A percentile compares a stretch with the other conserved stretches of the same genome.
Evolutionary conservation across 2,113 vertebrate genomes (phyloP).

Genomic region (Electrona antarctica): DNA sequence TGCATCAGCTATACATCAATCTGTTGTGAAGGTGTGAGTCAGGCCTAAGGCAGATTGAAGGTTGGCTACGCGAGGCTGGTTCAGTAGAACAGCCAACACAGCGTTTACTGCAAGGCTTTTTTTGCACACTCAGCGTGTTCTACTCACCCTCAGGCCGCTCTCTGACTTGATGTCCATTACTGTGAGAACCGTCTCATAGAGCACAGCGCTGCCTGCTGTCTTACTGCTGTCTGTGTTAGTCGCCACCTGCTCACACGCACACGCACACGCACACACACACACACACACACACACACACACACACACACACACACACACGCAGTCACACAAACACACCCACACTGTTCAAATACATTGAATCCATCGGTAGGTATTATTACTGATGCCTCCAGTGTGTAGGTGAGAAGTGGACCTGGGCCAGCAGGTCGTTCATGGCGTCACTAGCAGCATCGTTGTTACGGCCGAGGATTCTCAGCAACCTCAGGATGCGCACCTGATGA

Average conservation of each 20-base stretch:
- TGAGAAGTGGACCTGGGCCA: constrained; percentile 83
- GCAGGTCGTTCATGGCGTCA: constrained; percentile 88
- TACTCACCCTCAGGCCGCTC: constrained; percentile 84
- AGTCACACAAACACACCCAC: neutral
- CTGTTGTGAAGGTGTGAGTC: no score
- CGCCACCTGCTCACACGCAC: constrained; percentile 78
- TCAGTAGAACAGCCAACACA: no score
- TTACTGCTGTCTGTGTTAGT: constrained; percentile 90
- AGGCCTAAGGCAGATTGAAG: no score
- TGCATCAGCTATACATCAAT: no score
- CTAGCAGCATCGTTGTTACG: constrained; percentile 82
- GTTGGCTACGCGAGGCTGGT: no score
- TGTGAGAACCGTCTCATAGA: constrained; percentile 89
- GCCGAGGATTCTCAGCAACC: constrained; percentile 86
- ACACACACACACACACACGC: no score
- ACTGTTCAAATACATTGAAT: neutral
- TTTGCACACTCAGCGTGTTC: no score
- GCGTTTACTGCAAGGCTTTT: no score
- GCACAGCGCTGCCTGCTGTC: constrained; percentile 87
- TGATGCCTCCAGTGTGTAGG: neutral
- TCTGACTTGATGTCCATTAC: constrained; percentile 87
- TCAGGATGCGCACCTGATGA: constrained; percentile 80
- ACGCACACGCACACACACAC: no score
- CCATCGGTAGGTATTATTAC: neutral
- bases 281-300: no score